phyloP scores from a whole-genome alignment of 2,113 vertebrate genomes.

The Chiloscyllium plagiosum region DNA sequence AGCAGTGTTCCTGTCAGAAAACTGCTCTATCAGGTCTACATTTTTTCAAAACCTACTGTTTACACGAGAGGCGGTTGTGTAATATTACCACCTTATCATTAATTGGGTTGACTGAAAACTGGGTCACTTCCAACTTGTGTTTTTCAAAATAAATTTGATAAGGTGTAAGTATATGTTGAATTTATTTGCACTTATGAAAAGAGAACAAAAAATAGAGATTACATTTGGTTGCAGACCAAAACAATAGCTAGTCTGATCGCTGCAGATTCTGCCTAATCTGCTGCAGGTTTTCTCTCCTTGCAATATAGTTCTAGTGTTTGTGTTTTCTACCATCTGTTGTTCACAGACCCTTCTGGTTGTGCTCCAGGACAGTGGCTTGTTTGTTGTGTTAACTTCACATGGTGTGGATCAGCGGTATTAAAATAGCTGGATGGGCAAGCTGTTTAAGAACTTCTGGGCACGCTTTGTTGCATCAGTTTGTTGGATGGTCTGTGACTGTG shows the following conservation, averaged over 20 bases:
- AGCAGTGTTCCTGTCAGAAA: not conserved
- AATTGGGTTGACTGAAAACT: not conserved
- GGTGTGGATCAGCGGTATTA: not conserved
- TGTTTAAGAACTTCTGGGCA: not conserved
- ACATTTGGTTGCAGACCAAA: not conserved
- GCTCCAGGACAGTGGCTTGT: not conserved
- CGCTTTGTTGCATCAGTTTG: not conserved
- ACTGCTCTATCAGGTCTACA: not conserved
- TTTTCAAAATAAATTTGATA: not conserved
- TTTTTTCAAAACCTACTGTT: not conserved
- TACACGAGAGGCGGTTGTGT: not conserved
- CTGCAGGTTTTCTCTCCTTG: not conserved
- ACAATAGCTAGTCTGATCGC: no score
- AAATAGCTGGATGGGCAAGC: not conserved
- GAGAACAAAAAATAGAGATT: not conserved
- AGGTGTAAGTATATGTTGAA: not conserved
- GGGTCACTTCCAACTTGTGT: not conserved
- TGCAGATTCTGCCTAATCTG: not conserved
- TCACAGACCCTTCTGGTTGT: not conserved
- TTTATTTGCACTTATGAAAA: not conserved
- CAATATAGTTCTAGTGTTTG: not conserved
- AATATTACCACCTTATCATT: not conserved
- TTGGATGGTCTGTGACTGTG: not conserved
- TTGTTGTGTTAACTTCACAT: not conserved
- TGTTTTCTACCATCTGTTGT: not conserved